A percentile compares a stretch with the other conserved stretches of the same genome.
Conservation (phyloP, 2,888 invertebrate genomes). For the Orthosia gracilis region DNA sequence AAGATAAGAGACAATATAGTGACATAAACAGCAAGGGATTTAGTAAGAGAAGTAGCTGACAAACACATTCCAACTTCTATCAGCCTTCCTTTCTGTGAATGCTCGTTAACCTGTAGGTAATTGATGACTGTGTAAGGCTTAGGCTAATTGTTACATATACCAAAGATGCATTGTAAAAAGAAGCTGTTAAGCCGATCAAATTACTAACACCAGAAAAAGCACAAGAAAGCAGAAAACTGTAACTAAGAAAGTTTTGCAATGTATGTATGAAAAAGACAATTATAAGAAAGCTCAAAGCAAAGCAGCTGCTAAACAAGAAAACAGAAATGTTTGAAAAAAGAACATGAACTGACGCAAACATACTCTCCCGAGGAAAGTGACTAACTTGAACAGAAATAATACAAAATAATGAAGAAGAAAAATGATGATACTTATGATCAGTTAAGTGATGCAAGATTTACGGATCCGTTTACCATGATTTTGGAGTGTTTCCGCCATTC, state of each 20-base stretch:
- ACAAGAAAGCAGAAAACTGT: not conserved
- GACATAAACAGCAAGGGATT: constrained; percentile 18
- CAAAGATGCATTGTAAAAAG: not conserved
- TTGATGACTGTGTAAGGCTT: not conserved
- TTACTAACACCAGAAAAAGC: not conserved
- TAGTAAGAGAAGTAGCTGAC: not conserved
- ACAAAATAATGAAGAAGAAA: constrained; percentile 38
- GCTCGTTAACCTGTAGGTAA: no score
- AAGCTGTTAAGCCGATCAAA: not conserved
- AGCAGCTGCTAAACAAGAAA: constrained; percentile 6
- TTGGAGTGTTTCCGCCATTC: constrained; percentile 23
- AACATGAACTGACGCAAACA: constrained; percentile 16
- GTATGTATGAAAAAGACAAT: not conserved
- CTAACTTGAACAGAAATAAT: constrained; percentile 46
- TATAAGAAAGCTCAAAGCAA: constrained; percentile 2
- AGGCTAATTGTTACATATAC: not conserved
- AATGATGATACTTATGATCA: constrained; percentile 54
- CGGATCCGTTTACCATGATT: constrained; percentile 32
- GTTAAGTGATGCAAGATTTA: constrained; percentile 58
- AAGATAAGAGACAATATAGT: constrained; percentile 2
- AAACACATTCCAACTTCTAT: not conserved
- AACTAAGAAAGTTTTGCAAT: not conserved
- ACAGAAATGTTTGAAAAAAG: constrained; percentile 13
- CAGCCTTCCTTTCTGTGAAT: no score
- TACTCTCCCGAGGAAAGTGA: constrained; percentile 25